Evolutionary conservation across 2,113 vertebrate genomes (phyloP).

Genomic region (Sinosuthora webbiana): DNA sequence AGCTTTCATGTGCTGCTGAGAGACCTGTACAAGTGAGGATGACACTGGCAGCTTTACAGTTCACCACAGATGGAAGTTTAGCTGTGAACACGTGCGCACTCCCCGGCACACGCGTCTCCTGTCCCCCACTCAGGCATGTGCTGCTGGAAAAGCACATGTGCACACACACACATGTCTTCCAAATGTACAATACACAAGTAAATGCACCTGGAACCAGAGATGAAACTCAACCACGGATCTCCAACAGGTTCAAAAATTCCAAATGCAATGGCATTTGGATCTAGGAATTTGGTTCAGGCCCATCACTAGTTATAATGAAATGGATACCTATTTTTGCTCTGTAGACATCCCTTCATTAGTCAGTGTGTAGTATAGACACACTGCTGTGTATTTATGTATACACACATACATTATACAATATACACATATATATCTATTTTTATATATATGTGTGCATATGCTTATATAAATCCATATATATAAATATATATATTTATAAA

Average conservation of each 20-base stretch:
- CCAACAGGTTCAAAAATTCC: neutral
- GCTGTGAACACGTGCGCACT: neutral
- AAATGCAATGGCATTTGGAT: neutral
- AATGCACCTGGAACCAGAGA: neutral
- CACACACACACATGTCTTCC: neutral
- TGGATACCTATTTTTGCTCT: constrained; percentile 21
- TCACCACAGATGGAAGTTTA: neutral
- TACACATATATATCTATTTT: neutral
- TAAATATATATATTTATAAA: neutral
- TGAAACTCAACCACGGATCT: neutral
- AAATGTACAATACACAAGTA: neutral
- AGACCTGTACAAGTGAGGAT: neutral
- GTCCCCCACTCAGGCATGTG: neutral
- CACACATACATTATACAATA: neutral
- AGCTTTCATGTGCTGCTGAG: constrained; percentile 32
- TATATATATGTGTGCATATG: constrained; percentile 7
- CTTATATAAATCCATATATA: constrained; percentile 19
- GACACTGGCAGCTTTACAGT: neutral
- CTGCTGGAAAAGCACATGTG: neutral
- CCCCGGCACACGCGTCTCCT: neutral
- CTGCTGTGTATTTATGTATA: neutral
- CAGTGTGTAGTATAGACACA: neutral
- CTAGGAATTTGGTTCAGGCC: neutral
- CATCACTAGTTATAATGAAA: neutral
- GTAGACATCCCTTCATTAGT: constrained; percentile 20